Percentiles rank a stretch among this genome's conserved stretches.
Evolutionary conservation across 2,113 vertebrate species (phyloP).

Genomic region (Aldabrachelys gigantea): DNA sequence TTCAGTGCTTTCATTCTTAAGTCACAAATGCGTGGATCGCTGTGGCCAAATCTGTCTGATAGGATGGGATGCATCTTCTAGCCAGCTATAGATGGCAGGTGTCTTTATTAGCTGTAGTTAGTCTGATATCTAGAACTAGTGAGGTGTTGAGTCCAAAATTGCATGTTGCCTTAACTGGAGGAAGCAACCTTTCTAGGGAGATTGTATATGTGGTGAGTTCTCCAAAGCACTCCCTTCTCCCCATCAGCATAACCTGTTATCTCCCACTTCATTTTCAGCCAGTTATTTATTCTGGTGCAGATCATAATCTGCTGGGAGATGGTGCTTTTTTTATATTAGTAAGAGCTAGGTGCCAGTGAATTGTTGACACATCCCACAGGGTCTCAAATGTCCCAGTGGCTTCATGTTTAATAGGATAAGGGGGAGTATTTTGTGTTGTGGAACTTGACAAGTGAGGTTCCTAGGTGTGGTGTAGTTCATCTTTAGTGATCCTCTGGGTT

Average conservation of each 20-base stretch:
- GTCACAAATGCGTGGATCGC: neutral
- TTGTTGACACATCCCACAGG: neutral
- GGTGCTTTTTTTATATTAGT: rapidly evolving
- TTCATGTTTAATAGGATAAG: neutral
- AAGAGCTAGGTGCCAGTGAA: neutral
- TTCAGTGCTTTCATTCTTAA: neutral
- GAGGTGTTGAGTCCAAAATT: neutral
- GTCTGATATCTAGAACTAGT: neutral
- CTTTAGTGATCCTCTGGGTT: neutral
- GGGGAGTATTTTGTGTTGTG: neutral
- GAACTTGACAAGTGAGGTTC: neutral
- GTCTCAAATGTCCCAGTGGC: neutral
- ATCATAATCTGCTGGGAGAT: neutral
- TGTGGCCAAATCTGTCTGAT: neutral
- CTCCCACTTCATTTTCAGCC: neutral
- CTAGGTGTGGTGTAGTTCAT: rapidly evolving
- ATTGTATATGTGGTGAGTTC: neutral
- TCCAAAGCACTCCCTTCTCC: neutral
- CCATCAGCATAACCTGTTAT: neutral
- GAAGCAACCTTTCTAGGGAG: neutral
- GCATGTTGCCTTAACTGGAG: neutral
- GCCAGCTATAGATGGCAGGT: neutral
- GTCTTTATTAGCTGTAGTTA: neutral
- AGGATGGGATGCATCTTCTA: neutral
- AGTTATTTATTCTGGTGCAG: neutral